Percentiles rank a stretch among this genome's conserved stretches.
These are phyloP conservation scores for Dolichomitus sp. DNA, from an alignment of 2,888 invertebrate genomes.

Conservation along the genomic window DNA sequence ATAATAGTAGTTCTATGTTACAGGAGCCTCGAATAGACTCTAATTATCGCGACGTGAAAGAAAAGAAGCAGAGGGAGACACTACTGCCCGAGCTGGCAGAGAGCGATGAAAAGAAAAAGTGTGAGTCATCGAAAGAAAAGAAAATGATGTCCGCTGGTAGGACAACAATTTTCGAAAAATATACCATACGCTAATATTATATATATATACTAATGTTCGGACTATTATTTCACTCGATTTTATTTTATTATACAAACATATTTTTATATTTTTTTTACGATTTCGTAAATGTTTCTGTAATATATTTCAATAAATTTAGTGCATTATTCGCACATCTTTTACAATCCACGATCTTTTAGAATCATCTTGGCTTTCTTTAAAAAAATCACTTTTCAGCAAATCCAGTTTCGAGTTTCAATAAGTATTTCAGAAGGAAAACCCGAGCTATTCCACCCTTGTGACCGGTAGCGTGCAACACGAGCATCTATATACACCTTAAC, in stretches of 20 bases:
- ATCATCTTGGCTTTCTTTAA: neutral
- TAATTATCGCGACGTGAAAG: slow-evolving; percentile 50
- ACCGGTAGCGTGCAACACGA: slow-evolving; percentile 26
- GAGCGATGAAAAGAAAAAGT: slow-evolving; percentile 41
- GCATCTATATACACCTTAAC: neutral
- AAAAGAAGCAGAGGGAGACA: slow-evolving; percentile 20
- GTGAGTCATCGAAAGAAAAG: slow-evolving; percentile 26
- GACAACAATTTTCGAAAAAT: slow-evolving; percentile 62
- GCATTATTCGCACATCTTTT: neutral
- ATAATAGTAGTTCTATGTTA: slow-evolving; percentile 54
- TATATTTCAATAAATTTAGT: neutral
- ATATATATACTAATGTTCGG: neutral
- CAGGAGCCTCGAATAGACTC: slow-evolving; percentile 35
- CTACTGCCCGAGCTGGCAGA: neutral
- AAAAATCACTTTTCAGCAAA: neutral
- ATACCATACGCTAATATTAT: slow-evolving; percentile 59
- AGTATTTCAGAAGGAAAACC: neutral
- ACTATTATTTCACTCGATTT: neutral
- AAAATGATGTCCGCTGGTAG: slow-evolving; percentile 43
- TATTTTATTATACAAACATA: neutral
- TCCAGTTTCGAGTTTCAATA: neutral
- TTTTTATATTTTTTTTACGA: neutral
- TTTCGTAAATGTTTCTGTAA: neutral
- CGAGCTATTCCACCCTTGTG: neutral
- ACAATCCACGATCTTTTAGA: neutral